Evolutionary conservation across 2,888 invertebrate species (phyloP), one percentile per base, ranked within the genome.

Genomic region (Drosophila prostipennis): DNA sequence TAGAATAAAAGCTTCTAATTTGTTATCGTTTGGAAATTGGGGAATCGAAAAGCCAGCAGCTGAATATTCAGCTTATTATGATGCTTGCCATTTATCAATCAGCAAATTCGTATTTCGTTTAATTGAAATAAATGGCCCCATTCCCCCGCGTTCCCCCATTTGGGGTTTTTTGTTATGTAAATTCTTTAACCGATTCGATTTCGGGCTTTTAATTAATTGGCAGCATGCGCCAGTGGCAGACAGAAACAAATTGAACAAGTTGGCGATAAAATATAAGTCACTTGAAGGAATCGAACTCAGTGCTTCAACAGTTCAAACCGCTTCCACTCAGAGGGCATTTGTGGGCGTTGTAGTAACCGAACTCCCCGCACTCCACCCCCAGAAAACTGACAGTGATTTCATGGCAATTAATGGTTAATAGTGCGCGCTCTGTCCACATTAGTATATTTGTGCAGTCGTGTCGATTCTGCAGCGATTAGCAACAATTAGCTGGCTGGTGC

Each of bases 401-500:
- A 84, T 81, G 82, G 76, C 74, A 81, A 81, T 81, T 79, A 79
- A 56, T 74, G 61, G 54, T 63, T 74, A 84, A 72, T 78, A 69
- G 64, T 53, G 53, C 40, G 45, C 40, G 40, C 46, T 40, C 72
- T 34, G 59, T 58, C 39, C 64, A 46, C 61, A 54, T 70, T 59
- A 70, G 69, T 58, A 34, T 37, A 52, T 63, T 46, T 63, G 61
- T 71, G 58, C 55, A 65, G 76, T 76, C 73, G 81, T 86, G 87
- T 75, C 74, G 79, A 80, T 83, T 83, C 79, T 79, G 76, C 76
- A 71, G 60, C 82, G 84, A 87, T 87, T 84, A 84, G 79, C 84
- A 84, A 78, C 87, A 84, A 84, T 84, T 84, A 87, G 77, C 75
- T 65, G 59, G 39, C 58, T 74, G 64, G 61, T 82, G 78, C 84